Evolutionary conservation across 2,888 invertebrate species (phyloP).

Genomic region (Neelides folsomi): DNA sequence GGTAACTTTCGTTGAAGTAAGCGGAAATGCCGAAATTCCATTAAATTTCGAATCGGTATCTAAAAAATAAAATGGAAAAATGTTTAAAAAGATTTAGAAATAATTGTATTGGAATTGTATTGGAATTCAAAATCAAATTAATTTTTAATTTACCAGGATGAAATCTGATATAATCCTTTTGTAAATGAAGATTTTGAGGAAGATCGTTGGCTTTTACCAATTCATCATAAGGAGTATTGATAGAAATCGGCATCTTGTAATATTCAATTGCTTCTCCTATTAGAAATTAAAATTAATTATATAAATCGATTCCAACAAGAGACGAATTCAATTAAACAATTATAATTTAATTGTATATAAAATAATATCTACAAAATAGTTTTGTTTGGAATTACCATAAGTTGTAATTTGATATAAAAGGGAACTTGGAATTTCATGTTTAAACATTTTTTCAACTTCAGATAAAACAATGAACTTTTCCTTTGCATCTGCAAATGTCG

Average conservation of each 20-base stretch:
- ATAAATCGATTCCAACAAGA: background rate
- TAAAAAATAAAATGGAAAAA: conserved; percentile 33
- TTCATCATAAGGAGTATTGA: conserved; percentile 58
- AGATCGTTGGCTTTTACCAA: conserved; percentile 52
- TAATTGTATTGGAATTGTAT: background rate
- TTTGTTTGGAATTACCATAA: conserved; percentile 39
- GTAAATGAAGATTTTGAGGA: conserved; percentile 76
- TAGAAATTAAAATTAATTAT: conserved; percentile 26
- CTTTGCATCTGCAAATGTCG: conserved; percentile 37
- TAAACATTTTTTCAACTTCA: conserved; percentile 55
- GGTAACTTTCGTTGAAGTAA: conserved; percentile 67
- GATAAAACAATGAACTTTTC: conserved; percentile 57
- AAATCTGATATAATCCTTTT: conserved; percentile 66
- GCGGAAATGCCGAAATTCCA: conserved; percentile 72
- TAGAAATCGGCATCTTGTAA: conserved; percentile 57
- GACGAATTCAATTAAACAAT: conserved; percentile 27
- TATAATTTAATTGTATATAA: background rate
- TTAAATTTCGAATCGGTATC: conserved; percentile 57
- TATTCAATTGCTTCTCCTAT: conserved; percentile 55
- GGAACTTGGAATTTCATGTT: conserved; percentile 70
- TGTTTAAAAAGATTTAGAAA: background rate
- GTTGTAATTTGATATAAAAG: conserved; percentile 58
- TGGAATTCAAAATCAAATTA: background rate
- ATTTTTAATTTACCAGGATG: conserved; percentile 51
- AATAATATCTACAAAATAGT: background rate